A percentile compares a stretch with the other conserved stretches of the same genome.
These are phyloP conservation scores for Pionites leucogaster DNA, from an alignment of 2,113 vertebrate genomes.

Conservation along the genomic window DNA sequence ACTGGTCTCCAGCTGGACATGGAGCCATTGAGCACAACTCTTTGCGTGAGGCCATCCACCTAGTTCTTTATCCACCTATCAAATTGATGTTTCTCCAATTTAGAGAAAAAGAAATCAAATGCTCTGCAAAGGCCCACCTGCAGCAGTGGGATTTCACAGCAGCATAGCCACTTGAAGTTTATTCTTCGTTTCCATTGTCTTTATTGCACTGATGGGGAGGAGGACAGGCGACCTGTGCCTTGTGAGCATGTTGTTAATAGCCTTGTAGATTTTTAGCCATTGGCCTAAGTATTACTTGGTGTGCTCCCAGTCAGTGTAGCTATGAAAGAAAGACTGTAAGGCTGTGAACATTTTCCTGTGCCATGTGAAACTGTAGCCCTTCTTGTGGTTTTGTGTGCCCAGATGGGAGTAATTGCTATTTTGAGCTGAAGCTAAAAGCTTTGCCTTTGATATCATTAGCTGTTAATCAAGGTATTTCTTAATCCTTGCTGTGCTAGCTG, in stretches of 20 bases:
- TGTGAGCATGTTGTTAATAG: background rate
- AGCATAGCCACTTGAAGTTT: background rate
- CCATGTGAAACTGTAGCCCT: slow-evolving; percentile 36
- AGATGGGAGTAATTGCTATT: slow-evolving; percentile 65
- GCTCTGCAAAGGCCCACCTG: background rate
- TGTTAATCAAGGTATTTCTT: slow-evolving; percentile 71
- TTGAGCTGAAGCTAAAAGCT: slow-evolving; percentile 51
- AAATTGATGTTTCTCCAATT: no score
- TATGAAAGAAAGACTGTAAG: background rate
- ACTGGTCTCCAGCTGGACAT: no score
- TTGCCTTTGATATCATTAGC: slow-evolving; percentile 63
- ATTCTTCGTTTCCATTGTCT: background rate
- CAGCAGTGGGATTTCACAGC: background rate
- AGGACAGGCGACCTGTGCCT: background rate
- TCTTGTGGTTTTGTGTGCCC: background rate
- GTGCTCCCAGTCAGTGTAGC: background rate
- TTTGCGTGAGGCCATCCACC: fast-evolving
- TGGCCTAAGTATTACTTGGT: background rate
- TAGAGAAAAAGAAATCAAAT: background rate
- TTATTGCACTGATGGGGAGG: background rate
- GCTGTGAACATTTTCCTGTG: slow-evolving; percentile 20
- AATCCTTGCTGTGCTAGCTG: slow-evolving; percentile 61
- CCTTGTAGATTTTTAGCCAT: background rate
- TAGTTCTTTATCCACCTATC: no score
- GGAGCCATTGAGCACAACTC: no score